phyloP scores from a whole-genome alignment of 53 echinoderm and acorn worm species.

The Paelopatides confundens region DNA sequence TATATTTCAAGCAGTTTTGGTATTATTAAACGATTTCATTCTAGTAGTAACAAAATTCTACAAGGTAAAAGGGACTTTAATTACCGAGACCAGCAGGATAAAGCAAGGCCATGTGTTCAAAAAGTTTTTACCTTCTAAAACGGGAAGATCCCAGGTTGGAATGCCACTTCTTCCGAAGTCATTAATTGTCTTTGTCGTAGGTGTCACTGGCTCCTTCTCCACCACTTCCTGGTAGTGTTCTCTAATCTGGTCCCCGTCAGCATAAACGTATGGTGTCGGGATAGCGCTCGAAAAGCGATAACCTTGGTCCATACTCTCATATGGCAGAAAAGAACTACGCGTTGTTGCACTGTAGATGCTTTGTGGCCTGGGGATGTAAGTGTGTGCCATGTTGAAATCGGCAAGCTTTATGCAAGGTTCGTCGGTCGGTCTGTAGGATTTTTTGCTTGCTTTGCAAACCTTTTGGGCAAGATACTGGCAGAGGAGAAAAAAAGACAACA shows the following conservation, averaged over 20 bases:
- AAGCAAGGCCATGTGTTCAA: no score
- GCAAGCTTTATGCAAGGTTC: slow-evolving; percentile 89
- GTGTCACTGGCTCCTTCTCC: slow-evolving; percentile 52
- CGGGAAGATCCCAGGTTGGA: slow-evolving; percentile 83
- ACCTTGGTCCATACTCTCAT: slow-evolving; percentile 53
- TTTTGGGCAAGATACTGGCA: slow-evolving; percentile 70
- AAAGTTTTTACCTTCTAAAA: slow-evolving; percentile 85
- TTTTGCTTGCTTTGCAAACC: slow-evolving; percentile 52
- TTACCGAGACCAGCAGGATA: no score
- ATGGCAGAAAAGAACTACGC: slow-evolving; percentile 62
- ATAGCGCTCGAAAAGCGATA: slow-evolving; percentile 18
- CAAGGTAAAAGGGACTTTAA: no score
- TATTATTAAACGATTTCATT: no score
- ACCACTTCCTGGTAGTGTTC: slow-evolving; percentile 82
- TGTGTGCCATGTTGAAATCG: slow-evolving; percentile 96
- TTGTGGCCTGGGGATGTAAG: slow-evolving; percentile 89
- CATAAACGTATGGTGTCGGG: slow-evolving; percentile 67
- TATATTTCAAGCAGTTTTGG: no score
- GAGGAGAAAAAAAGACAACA: slow-evolving; percentile 70
- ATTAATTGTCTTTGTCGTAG: slow-evolving; percentile 3
- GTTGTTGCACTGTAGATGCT: slow-evolving; percentile 85
- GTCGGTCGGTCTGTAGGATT: slow-evolving; percentile 73
- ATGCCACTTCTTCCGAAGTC: slow-evolving; percentile 88
- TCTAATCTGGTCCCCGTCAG: slow-evolving; percentile 64
- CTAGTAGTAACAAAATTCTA: no score